These are phyloP conservation scores for Nyctibius grandis DNA, from an alignment of 2,797 vertebrate genomes.

Conservation along the genomic window DNA sequence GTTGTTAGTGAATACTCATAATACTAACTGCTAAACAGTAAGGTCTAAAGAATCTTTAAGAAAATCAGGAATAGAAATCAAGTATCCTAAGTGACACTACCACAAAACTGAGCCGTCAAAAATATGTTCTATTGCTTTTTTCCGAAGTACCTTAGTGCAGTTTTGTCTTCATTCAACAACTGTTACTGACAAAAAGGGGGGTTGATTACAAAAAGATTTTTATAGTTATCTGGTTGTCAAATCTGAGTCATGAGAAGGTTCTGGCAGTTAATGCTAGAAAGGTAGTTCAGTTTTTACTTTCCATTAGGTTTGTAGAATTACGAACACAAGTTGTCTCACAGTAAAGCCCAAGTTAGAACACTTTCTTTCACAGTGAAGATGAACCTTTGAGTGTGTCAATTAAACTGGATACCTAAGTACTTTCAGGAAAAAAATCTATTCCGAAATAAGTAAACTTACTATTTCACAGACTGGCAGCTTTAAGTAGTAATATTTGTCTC, in stretches of 20 bases:
- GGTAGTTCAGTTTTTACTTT: background rate
- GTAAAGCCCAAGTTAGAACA: background rate
- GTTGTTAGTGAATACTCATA: background rate
- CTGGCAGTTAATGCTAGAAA: background rate
- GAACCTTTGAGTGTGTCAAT: background rate
- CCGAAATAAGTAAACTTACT: background rate
- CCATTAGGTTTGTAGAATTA: background rate
- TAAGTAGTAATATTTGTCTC: conserved; percentile 9
- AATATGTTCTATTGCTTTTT: background rate
- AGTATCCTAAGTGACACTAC: background rate
- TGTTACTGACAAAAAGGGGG: background rate
- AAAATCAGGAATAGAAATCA: background rate
- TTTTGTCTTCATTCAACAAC: background rate
- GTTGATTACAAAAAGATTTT: background rate
- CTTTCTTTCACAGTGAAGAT: background rate
- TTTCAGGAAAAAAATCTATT: background rate
- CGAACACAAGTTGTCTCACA: background rate
- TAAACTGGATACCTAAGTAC: background rate
- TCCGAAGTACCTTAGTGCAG: background rate
- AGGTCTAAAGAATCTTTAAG: background rate
- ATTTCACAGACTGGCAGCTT: background rate
- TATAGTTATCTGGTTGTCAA: background rate
- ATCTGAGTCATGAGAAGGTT: background rate
- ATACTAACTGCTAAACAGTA: background rate
- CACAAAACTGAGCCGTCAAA: background rate